Percentiles rank a stretch among this genome's conserved stretches.
phyloP scores from a whole-genome alignment of 2,797 vertebrate genomes.

The Clamator glandarius region DNA sequence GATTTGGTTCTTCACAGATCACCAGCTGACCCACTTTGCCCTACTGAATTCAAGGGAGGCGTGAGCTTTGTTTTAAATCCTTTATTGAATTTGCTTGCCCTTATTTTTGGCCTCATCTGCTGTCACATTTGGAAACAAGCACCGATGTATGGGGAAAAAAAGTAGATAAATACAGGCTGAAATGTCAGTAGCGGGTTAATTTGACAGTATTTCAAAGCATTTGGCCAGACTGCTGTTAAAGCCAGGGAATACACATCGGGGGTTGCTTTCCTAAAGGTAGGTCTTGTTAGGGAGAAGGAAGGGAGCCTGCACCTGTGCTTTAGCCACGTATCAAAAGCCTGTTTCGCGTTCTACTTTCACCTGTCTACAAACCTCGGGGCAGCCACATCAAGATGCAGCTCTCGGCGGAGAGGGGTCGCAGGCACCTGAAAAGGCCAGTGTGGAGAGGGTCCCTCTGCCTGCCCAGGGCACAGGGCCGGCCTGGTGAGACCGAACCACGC shows the following conservation, averaged over 20 bases:
- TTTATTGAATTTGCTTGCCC: not conserved
- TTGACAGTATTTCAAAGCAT: not conserved
- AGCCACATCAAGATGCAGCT: not conserved
- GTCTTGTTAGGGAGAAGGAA: not conserved
- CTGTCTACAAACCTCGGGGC: not conserved
- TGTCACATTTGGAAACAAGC: not conserved
- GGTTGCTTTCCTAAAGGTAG: not conserved
- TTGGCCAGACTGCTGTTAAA: not conserved
- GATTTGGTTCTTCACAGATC: not conserved
- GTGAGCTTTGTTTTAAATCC: not conserved
- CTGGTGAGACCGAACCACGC: accelerated
- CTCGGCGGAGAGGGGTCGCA: not conserved
- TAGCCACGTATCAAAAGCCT: not conserved
- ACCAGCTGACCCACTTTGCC: not conserved
- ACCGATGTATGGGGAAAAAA: not conserved
- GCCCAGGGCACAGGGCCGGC: accelerated
- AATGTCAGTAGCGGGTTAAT: not conserved
- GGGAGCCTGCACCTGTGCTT: not conserved
- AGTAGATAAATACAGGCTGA: not conserved
- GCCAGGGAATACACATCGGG: not conserved
- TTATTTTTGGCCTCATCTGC: not conserved
- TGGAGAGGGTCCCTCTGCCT: not conserved
- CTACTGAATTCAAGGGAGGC: not conserved
- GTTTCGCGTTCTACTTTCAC: not conserved
- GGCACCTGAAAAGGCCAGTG: not conserved